Evolutionary conservation across 1,140 invertebrate species (phyloP), one percentile per base, ranked within the genome.

Genomic region (Melanaphis sacchari): DNA sequence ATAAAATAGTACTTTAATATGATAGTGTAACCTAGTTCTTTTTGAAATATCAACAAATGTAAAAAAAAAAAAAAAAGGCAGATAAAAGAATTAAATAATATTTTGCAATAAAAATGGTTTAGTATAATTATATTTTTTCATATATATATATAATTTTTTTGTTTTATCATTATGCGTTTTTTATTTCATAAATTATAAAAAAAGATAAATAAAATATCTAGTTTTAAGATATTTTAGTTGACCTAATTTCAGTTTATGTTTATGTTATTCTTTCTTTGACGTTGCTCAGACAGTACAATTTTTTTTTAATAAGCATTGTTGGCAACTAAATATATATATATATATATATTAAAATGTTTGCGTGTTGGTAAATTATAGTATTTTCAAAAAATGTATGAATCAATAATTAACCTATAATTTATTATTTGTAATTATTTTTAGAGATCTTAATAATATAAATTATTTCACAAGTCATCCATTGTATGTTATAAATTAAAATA

Each of bases 201-300:
- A 76, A 76, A n/a, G 59, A 76, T 76, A 76, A 76, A 76, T 76
- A 76, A 76, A 76, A 76, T 76, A 76, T 76, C n/a, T 22, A 76
- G 31, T 76, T 76, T 76, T n/a, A 76, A 76, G 59, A 76, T 76
- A 76, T 76, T 38, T 82, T n/a, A 82, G 76, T 82, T 84, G 82
- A 26, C 38, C 82, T 41, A 40, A 26, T 41, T 84, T 84, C 26
- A 84, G 36, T 82, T 82, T 76, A 76, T 76, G 31, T 38, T 82
- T 82, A 82, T 36, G 21, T 82, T 40, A 24, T 40, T 84, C 11
- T 87, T 87, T 87, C 11, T 43, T 87, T 43, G 40, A 87, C 26
- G 31, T 87, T 87, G 41, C 84, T 87, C 41, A 87, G 41, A 87
- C 84, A 87, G 84, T 87, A 87, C 84, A 43, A 43, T 87, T 87